These are phyloP conservation scores for Caenorhabditis sinica DNA, from an alignment of 2,888 invertebrate genomes.

Conservation along the genomic window DNA sequence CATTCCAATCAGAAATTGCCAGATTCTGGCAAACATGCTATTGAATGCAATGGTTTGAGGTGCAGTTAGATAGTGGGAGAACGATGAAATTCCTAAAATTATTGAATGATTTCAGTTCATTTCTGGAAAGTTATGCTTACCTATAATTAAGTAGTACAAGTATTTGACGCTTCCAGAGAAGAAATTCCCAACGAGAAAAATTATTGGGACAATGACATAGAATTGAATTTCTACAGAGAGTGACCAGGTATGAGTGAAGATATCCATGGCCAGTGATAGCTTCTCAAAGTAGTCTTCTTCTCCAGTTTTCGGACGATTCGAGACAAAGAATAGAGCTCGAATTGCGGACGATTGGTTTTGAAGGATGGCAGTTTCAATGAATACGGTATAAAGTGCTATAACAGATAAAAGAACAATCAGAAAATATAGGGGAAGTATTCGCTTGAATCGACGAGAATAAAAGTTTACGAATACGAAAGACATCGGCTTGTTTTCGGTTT, in stretches of 20 bases:
- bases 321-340: slow-evolving; percentile 44
- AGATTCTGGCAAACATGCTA: slow-evolving; percentile 63
- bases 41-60: slow-evolving; percentile 35
- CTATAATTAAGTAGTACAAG: slow-evolving; percentile 25
- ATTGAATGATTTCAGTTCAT: background rate
- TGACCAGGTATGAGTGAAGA: slow-evolving; percentile 71
- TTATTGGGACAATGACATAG: slow-evolving; percentile 66
- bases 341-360: slow-evolving; percentile 37
- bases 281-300: slow-evolving; percentile 56
- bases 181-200: slow-evolving; percentile 47
- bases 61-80: background rate
- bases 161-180: slow-evolving; percentile 1
- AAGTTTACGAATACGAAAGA: slow-evolving; percentile 14
- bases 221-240: slow-evolving; percentile 73
- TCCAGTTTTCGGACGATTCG: slow-evolving; percentile 50
- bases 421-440: slow-evolving; percentile 52
- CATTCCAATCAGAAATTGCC: slow-evolving; percentile 67
- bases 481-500: slow-evolving; percentile 10
- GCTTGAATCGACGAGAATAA: slow-evolving; percentile 47
- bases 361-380: slow-evolving; percentile 13
- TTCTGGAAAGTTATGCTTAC: too few species aligned
- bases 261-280: background rate
- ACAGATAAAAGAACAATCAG: slow-evolving; percentile 28
- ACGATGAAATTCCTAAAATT: slow-evolving; percentile 6
- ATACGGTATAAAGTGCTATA: slow-evolving; percentile 41